Percentiles rank a stretch among this genome's conserved stretches.
Evolutionary conservation across 2,888 invertebrate genomes (phyloP).

Genomic region (Drosophila neotestacea): DNA sequence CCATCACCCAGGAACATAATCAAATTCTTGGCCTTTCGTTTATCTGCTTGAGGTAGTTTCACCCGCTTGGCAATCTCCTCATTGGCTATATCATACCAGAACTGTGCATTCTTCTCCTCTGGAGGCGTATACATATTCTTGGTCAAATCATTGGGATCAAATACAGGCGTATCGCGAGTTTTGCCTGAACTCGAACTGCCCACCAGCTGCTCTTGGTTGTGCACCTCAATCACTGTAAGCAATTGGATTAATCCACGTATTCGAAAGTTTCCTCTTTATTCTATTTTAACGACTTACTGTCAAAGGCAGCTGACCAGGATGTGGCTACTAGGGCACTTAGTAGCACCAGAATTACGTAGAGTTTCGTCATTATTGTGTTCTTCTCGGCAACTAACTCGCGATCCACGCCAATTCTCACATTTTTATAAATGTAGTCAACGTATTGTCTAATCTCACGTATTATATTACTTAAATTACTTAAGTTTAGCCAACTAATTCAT

Average conservation of each 20-base stretch:
- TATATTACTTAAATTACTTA: conserved; percentile 10
- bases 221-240: conserved; percentile 44
- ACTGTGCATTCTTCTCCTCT: conserved; percentile 66
- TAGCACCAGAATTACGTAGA: conserved; percentile 18
- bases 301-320: conserved; percentile 32
- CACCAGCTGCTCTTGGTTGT: conserved; percentile 53
- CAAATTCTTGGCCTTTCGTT: conserved; percentile 73
- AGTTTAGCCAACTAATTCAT: conserved; percentile 32
- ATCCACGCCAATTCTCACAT: background rate
- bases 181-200: conserved; percentile 18
- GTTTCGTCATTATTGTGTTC: conserved; percentile 28
- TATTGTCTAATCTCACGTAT: conserved; percentile 41
- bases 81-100: conserved; percentile 69
- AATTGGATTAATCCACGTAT: background rate
- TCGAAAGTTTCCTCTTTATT: background rate
- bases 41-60: conserved; percentile 57
- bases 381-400: conserved; percentile 26
- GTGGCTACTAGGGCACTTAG: conserved; percentile 22
- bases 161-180: background rate
- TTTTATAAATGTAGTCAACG: conserved; percentile 36
- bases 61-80: conserved; percentile 59
- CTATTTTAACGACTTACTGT: conserved; percentile 24
- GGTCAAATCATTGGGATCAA: conserved; percentile 64
- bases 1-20: conserved; percentile 87
- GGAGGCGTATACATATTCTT: conserved; percentile 58